These are phyloP conservation scores for Nerophis ophidion DNA, from an alignment of 2,113 vertebrate species.

Conservation along the genomic window DNA sequence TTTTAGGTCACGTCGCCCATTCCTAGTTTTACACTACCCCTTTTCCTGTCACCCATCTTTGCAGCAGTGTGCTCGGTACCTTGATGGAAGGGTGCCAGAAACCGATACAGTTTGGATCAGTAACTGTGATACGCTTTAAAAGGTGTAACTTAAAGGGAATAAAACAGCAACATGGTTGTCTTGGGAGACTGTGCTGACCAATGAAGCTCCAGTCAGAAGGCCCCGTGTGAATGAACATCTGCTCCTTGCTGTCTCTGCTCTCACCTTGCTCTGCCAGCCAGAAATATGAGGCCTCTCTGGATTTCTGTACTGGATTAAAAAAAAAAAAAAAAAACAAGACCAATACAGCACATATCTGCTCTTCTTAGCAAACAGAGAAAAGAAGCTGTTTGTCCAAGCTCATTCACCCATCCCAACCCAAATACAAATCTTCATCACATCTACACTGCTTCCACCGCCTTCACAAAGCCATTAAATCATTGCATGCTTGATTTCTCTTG, in stretches of 20 bases:
- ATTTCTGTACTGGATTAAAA: conserved; percentile 72
- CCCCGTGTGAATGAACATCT: conserved; percentile 66
- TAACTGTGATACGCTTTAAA: neutral
- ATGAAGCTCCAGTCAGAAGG: conserved; percentile 59
- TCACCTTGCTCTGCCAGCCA: conserved; percentile 64
- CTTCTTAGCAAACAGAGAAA: conserved; percentile 55
- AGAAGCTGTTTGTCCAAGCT: conserved; percentile 62
- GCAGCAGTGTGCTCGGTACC: neutral
- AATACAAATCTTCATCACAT: conserved; percentile 52
- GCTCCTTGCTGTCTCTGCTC: conserved; percentile 68
- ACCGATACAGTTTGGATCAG: neutral
- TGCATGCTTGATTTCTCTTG: conserved; percentile 61
- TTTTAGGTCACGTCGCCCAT: no score
- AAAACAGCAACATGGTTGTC: neutral
- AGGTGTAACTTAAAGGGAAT: neutral
- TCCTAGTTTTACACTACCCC: no score
- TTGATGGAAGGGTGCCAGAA: neutral
- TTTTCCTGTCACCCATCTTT: no score
- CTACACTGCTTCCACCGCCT: conserved; percentile 44
- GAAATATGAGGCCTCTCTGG: conserved; percentile 74
- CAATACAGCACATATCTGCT: conserved; percentile 44
- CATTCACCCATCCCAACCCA: conserved; percentile 58
- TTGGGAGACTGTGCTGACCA: neutral
- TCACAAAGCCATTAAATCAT: conserved; percentile 52
- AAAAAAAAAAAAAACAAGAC: conserved; percentile 26